Evolutionary conservation across 2,113 vertebrate species (phyloP), one percentile per base, ranked within the genome.

Genomic region (Myodes glareolus): DNA sequence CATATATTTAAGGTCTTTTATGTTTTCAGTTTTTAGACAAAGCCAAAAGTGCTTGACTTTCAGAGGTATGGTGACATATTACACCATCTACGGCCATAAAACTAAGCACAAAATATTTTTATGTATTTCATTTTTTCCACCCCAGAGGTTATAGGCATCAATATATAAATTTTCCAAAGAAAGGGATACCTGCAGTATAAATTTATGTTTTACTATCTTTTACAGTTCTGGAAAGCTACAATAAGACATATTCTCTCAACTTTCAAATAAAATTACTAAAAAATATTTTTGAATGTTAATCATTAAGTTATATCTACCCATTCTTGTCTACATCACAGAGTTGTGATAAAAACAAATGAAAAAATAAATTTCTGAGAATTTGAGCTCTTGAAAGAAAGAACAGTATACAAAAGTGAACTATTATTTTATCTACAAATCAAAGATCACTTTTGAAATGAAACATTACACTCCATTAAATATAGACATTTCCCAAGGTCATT

Each of bases 401-500:
- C 3, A 89, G 77, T 58, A 77, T 89, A 81, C 75, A 91, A 93
- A 82, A 19, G 17, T 82, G 0, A 93, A 89, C 12, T 87, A 76
- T 42, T 95, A 85, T 77, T 81, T 95, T 81, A 91, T 50, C 52
- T 93, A 95, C 13, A 91, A 95, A 86, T 80, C 92, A 27, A 91
- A 95, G 65, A 89, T 72, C 89, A 95, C 93, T 94, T 96, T 91
- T 92, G 45, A 97, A 96, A 68, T 91, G 75, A 9, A 97, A 81
- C 42, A 90, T 67, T 82, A 10, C 39, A 58, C 52, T 67, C 1
- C 65, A 65, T 72, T 75, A 50, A 31, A 78, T 77, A 25, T 65
- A 75, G 12, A 70, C 87, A 94, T 76, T 89, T 76, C 55, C 36
- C 87, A 33, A 91, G 91, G 81, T 93, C 77, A 94, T 89, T 82